Evolutionary conservation across 2,113 vertebrate species (phyloP).

Genomic region (Coptodon rendalli): DNA sequence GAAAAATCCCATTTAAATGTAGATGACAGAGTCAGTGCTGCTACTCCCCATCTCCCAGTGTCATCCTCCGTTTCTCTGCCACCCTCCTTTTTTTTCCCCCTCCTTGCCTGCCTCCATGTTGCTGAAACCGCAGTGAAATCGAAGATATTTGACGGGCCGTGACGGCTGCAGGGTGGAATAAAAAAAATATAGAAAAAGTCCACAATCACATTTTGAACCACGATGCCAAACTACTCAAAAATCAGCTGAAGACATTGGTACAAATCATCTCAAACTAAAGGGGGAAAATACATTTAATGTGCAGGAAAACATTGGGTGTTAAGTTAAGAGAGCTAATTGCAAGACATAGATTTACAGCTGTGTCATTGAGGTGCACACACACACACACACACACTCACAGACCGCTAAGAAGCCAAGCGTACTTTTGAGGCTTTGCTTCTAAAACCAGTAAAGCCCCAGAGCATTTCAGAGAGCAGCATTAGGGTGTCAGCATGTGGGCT

Average conservation of each 20-base stretch:
- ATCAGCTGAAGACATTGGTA: not conserved
- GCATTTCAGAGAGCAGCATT: conserved; percentile 25
- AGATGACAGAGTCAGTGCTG: conserved; percentile 31
- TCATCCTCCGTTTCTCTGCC: not conserved
- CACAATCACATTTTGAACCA: not conserved
- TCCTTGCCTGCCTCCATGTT: not conserved
- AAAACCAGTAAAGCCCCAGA: conserved; percentile 24
- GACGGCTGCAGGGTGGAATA: not conserved
- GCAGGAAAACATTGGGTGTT: not conserved
- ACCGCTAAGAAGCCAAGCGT: not conserved
- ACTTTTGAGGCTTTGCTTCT: conserved; percentile 7
- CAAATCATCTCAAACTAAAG: not conserved
- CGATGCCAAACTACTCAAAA: not conserved
- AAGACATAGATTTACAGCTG: not conserved
- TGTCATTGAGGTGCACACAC: not conserved
- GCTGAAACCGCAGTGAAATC: conserved; percentile 41
- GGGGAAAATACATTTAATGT: not conserved
- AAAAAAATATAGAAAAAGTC: not conserved
- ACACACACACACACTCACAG: not conserved
- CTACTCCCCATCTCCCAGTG: not conserved
- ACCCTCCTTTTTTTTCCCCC: not conserved
- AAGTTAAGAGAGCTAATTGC: not conserved
- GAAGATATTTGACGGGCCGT: conserved; percentile 26
- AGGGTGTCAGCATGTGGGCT: conserved; percentile 10
- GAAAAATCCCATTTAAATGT: conserved; percentile 38